Evolutionary conservation across 2,797 vertebrate genomes (phyloP), one percentile per base, ranked within the genome.

Genomic region (Triplophysa yarkandensis): DNA sequence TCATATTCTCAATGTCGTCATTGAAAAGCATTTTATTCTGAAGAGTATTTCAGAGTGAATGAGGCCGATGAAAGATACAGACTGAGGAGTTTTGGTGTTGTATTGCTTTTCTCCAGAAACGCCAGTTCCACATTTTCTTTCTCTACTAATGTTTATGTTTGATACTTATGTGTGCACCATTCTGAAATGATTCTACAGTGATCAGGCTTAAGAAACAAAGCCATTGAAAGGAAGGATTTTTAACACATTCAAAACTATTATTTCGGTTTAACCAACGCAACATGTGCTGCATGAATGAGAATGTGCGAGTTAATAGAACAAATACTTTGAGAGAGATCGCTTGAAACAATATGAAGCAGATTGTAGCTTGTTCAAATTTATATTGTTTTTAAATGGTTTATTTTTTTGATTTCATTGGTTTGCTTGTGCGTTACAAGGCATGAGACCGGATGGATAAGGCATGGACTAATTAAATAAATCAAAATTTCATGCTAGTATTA

Each of bases 311-410:
- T 19, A 3, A 4, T 17, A 48, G 2, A 30, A 4, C 8, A 8
- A 46, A 19, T 46, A 74, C 79, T 84, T 77, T 68, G 77, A 72
- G 75, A 78, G 80, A 86, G 80, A 83, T 80, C 85, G 78, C 74
- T 77, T 63, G 83, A 80, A 79, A 82, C 82, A 86, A 85, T 84
- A 83, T 81, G 63, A 83, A 77, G 67, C 76, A 77, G 57, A 71
- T 73, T 77, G 84, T 86, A 83, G 81, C 86, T 85, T 11, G 43
- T 25, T 44, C 30, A 7, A n/a, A n/a, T 68, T 80, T 82, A 82
- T 79, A 68, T 74, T 65, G 83, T 77, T 85, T 77, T 16, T 17
- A 14, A 43, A 43, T 4, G 14, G 41, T 78, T 89, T 87, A 88
- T n/a, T 46, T 46, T 46, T 43, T 14, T 10, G 4, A 36, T 36